Conservation (phyloP, 2,113 vertebrate genomes). For the Scophthalmus maximus region DNA sequence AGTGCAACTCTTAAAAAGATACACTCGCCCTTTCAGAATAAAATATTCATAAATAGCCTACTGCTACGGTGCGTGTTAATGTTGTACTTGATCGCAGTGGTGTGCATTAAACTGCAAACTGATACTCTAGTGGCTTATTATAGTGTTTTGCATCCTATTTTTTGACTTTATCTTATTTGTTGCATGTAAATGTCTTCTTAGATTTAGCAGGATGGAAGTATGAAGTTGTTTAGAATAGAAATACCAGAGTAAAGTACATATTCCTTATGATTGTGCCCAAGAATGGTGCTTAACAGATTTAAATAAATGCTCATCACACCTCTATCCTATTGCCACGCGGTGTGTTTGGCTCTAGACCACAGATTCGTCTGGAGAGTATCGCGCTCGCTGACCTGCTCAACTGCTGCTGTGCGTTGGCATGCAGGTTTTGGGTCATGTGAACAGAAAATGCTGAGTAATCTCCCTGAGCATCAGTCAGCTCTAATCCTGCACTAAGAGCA, state of each 20-base stretch:
- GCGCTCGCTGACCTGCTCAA: constrained; percentile 11
- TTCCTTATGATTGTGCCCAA: no score
- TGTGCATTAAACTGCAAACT: not conserved
- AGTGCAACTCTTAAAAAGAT: not conserved
- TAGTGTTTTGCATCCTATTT: not conserved
- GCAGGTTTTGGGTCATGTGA: constrained; percentile 55
- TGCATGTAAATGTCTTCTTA: not conserved
- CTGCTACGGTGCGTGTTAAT: not conserved
- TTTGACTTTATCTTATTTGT: not conserved
- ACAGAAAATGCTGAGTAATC: constrained; percentile 60
- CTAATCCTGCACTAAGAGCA: constrained; percentile 54
- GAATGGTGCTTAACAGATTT: not conserved
- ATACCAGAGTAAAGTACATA: no score
- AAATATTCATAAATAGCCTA: not conserved
- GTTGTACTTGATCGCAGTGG: not conserved
- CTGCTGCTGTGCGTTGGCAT: constrained; percentile 13
- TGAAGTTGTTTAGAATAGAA: not conserved
- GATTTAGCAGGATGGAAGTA: not conserved
- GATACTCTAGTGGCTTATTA: not conserved
- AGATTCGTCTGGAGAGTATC: constrained; percentile 5
- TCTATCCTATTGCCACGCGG: not conserved
- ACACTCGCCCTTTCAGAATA: not conserved
- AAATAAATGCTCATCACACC: not conserved
- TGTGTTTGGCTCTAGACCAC: constrained; percentile 1
- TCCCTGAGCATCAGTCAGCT: constrained; percentile 60